Percentiles rank a stretch among this genome's conserved stretches.
phyloP scores from a whole-genome alignment of 2,888 invertebrate genomes.

The Monochamus alternatus region DNA sequence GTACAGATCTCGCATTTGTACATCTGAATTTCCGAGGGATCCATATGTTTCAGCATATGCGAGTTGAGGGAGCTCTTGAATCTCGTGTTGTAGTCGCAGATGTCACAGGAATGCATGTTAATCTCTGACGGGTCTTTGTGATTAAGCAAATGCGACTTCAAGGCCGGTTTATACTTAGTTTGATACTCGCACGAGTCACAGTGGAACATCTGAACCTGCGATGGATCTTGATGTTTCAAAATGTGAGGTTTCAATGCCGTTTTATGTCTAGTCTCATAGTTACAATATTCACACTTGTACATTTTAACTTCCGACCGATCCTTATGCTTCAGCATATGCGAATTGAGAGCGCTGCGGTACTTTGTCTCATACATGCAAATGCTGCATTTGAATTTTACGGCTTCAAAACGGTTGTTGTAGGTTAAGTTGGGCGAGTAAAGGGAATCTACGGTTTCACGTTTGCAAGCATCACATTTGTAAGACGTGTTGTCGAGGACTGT shows the following conservation, averaged over 20 bases:
- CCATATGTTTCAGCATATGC: background rate
- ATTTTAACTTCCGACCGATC: slow-evolving; percentile 25
- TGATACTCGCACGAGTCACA: slow-evolving; percentile 33
- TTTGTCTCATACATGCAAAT: slow-evolving; percentile 48
- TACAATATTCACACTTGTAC: background rate
- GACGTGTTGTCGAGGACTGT: background rate
- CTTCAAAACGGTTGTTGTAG: background rate
- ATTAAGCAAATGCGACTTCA: background rate
- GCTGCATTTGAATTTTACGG: slow-evolving; percentile 37
- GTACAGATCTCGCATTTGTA: slow-evolving; percentile 36
- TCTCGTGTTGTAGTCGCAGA: background rate
- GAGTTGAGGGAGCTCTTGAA: slow-evolving; percentile 2
- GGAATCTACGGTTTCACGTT: background rate
- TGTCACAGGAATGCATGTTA: background rate
- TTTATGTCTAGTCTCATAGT: background rate
- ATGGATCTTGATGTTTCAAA: background rate
- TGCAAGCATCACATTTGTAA: background rate
- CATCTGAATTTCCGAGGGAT: background rate
- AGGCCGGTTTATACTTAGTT: background rate
- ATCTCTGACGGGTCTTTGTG: slow-evolving; percentile 4
- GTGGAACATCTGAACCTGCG: slow-evolving; percentile 29
- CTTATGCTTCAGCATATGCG: slow-evolving; percentile 30
- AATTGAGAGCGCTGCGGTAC: slow-evolving; percentile 44
- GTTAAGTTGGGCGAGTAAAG: slow-evolving; percentile 1
- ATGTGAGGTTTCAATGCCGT: slow-evolving; percentile 4